Evolutionary conservation across 2,113 vertebrate species (phyloP).

Genomic region (Pithys albifrons): DNA sequence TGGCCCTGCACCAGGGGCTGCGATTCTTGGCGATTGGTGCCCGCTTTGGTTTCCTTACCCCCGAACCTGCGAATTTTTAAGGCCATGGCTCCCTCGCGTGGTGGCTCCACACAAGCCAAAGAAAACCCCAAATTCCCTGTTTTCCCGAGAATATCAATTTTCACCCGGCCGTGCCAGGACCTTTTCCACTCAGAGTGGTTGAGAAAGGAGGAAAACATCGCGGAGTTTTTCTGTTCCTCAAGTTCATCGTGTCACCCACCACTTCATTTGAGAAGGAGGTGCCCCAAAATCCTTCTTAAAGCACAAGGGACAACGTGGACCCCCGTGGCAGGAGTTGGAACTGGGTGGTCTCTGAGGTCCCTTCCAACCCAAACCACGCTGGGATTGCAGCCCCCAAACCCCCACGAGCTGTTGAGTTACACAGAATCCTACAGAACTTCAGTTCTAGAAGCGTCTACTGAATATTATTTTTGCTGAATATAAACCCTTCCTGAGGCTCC

Average conservation of each 20-base stretch:
- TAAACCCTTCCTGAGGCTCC: neutral
- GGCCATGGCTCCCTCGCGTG: constrained; percentile 76
- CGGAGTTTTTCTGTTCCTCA: neutral
- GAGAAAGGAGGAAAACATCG: neutral
- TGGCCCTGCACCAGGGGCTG: neutral
- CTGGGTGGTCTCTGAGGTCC: neutral
- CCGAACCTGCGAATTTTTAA: constrained; percentile 28
- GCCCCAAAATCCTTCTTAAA: neutral
- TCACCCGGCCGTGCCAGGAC: neutral
- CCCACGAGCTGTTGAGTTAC: neutral
- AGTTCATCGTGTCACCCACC: neutral
- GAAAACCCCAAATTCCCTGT: accelerated
- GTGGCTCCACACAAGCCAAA: neutral
- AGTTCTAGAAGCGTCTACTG: neutral
- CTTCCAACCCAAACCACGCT: neutral
- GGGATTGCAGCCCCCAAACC: neutral
- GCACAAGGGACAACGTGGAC: neutral
- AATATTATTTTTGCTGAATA: neutral
- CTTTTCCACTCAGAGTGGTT: neutral
- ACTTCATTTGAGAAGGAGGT: neutral
- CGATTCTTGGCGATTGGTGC: accelerated
- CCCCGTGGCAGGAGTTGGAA: neutral
- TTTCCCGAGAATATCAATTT: neutral
- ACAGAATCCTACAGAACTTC: neutral
- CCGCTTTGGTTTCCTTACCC: accelerated